Evolutionary conservation across 2,797 vertebrate species (phyloP).

Genomic region (Galago senegalensis): DNA sequence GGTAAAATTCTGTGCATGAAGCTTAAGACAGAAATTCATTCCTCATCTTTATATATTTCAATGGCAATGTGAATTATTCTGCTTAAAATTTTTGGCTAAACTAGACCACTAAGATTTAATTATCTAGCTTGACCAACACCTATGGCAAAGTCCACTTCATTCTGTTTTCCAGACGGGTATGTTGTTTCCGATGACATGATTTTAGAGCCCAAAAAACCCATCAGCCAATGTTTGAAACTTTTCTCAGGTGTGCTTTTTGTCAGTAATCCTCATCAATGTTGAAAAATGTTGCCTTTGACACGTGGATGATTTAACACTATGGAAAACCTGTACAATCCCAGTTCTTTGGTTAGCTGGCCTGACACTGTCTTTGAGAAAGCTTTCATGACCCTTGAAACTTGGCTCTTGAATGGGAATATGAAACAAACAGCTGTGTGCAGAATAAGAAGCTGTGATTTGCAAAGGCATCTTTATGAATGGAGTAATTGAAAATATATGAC

Average conservation of each 20-base stretch:
- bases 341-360: slow-evolving; percentile 56
- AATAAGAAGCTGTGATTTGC: slow-evolving; percentile 75
- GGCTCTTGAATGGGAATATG: slow-evolving; percentile 68
- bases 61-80: background rate
- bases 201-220: background rate
- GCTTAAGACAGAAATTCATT: background rate
- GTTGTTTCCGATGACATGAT: background rate
- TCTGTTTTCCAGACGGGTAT: background rate
- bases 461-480: slow-evolving; percentile 83
- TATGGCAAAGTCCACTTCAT: background rate
- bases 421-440: slow-evolving; percentile 72
- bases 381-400: slow-evolving; percentile 67
- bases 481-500: slow-evolving; percentile 82
- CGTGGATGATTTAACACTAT: slow-evolving; percentile 23
- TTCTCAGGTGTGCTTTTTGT: background rate
- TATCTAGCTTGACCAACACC: background rate
- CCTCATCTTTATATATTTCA: background rate
- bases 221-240: background rate
- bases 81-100: background rate
- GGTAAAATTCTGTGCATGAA: background rate
- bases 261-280: background rate
- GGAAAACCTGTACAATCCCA: slow-evolving; percentile 30
- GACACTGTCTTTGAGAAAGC: slow-evolving; percentile 76
- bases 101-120: background rate
- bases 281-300: background rate